These are phyloP conservation scores for Folsomia manolachei DNA, from an alignment of 2,888 invertebrate species.

Conservation along the genomic window DNA sequence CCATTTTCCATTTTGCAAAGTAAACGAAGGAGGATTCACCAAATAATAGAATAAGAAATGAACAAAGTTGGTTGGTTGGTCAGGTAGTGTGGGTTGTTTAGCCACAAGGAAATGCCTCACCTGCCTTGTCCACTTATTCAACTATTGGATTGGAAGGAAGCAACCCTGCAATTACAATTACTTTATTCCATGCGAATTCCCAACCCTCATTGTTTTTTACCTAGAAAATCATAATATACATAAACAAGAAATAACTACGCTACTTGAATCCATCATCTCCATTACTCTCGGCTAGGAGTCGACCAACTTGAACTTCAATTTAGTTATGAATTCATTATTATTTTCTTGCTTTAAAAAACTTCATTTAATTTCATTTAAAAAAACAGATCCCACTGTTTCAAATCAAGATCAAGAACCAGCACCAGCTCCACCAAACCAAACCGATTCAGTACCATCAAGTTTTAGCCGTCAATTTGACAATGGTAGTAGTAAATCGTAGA, in stretches of 20 bases:
- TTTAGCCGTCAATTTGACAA: too few relatives aligned
- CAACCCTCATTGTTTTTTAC: conserved; percentile 6
- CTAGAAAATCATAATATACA: neutral
- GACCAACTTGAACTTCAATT: neutral
- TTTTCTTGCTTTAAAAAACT: neutral
- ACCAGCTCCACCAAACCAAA: too few relatives aligned
- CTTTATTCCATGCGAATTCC: conserved; percentile 4
- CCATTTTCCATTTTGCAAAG: neutral
- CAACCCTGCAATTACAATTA: conserved; percentile 3
- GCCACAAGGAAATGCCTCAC: neutral
- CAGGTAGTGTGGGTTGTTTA: too few relatives aligned
- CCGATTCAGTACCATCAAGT: too few relatives aligned
- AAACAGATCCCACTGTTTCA: neutral
- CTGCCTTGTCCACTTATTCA: neutral
- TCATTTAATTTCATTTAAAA: conserved; percentile 8
- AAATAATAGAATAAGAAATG: neutral
- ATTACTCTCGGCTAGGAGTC: neutral
- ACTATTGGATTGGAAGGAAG: conserved; percentile 6
- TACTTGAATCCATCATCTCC: too few relatives aligned
- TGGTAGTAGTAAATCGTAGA: too few relatives aligned
- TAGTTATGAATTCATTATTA: conserved; percentile 5
- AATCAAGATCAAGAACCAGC: too few relatives aligned
- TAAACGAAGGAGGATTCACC: conserved; percentile 5
- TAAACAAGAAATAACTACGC: too few relatives aligned
- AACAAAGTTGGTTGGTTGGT: too few relatives aligned